phyloP scores from a whole-genome alignment of 2,888 invertebrate species.

The Oasisia sp. region DNA sequence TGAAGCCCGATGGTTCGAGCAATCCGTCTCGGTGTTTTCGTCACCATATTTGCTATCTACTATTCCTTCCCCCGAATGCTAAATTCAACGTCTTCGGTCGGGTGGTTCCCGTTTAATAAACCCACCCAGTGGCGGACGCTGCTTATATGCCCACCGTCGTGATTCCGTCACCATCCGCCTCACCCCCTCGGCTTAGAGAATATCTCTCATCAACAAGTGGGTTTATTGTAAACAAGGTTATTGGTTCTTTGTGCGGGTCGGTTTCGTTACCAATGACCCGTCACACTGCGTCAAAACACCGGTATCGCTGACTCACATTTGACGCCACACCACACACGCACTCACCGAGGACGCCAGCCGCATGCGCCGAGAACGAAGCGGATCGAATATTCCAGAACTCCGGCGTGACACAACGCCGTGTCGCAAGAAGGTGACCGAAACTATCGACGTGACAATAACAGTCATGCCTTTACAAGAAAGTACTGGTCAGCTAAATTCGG shows the following conservation, averaged over 20 bases:
- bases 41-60: neutral
- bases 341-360: neutral
- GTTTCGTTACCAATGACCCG: neutral
- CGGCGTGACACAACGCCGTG: neutral
- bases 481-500: neutral
- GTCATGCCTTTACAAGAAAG: neutral
- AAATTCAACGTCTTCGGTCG: neutral
- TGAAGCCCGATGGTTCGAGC: conserved; percentile 17
- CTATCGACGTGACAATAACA: neutral
- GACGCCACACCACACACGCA: too few relatives aligned
- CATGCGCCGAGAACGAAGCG: neutral
- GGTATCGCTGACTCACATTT: neutral
- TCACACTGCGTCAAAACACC: neutral
- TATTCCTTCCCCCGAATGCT: neutral
- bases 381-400: neutral
- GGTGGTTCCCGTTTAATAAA: neutral
- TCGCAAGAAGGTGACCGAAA: neutral
- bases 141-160: neutral
- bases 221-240: neutral
- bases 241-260: neutral
- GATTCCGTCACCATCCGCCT: neutral
- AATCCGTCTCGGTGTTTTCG: neutral
- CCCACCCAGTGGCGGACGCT: neutral
- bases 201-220: neutral
- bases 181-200: neutral